Base-by-base conservation (phyloP, 64 coral and sea anemone genomes). In the Montipora foliosa region DNA sequence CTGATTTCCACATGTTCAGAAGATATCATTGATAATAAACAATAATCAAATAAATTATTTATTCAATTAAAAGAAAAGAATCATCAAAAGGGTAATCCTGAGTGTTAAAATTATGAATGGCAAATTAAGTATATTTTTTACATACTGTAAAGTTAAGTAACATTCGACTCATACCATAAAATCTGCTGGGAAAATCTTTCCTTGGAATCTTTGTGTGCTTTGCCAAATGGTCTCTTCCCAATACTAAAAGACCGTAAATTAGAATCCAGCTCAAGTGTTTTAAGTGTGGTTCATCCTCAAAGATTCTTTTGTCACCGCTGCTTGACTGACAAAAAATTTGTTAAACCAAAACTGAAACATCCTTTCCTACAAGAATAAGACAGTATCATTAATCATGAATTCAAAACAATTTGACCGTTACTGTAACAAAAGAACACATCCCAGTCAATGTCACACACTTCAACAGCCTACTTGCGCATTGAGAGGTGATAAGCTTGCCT, bases 291-390 rank as follows among this genome's bases (percentile, higher is more conserved):
- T 97, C 96, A 7, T 92, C 84, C 48, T 89, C 83, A 52, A 8
- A 6, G 17, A 22, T 24, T 88, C 20, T n/a, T 37, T 29, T 3
- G 12, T 67, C 44, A 79, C 46, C 12, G 84, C 85, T 10, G 88
- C 91, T 94, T 84, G 74, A 85, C 95, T 99, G 37, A 96, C 81
- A 53, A 99, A 99, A 78, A 99, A 99, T 22, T 95, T 96, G 69
- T 99, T 99, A 88, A 99, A 99, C 98, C 98, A 99, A 92, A 99
- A 99, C 78, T 99, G 98, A 66, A 99, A 96, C 92, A 99, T 96
- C 45, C 92, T 89, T 57, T 99, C 98, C 98, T 99, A 75, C 5
- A 87, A 61, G n/a, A 75, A 94, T 20, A 4, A 79, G 69, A 70
- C 59, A 84, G 15, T 50, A 78, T 19, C 6, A 46, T 24, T 8